phyloP scores from a whole-genome alignment of 2,797 vertebrate genomes.

The Oreonectes daqikongensis region DNA sequence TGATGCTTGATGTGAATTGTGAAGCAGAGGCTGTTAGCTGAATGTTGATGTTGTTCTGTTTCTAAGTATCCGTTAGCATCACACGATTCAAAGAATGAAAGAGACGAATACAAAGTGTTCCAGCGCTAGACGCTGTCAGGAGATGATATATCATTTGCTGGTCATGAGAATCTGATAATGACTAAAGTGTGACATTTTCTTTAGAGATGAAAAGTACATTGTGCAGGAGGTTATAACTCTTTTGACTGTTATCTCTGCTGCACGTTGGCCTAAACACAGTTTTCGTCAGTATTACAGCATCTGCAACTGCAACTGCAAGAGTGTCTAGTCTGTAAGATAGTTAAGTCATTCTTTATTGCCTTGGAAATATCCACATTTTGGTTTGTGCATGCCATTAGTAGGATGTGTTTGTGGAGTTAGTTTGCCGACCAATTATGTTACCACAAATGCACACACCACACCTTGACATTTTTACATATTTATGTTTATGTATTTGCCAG shows the following conservation, averaged over 20 bases:
- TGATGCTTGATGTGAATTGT: neutral
- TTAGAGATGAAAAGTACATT: slow-evolving; percentile 9
- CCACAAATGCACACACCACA: slow-evolving; percentile 44
- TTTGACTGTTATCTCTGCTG: neutral
- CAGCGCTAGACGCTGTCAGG: neutral
- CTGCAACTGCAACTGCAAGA: neutral
- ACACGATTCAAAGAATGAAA: slow-evolving; percentile 21
- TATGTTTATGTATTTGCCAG: neutral
- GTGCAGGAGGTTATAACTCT: neutral
- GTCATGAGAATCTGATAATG: slow-evolving; percentile 24
- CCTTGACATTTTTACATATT: slow-evolving; percentile 31
- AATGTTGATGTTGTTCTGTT: slow-evolving; percentile 6
- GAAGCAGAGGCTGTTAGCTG: neutral
- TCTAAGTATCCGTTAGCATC: neutral
- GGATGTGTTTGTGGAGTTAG: slow-evolving; percentile 26
- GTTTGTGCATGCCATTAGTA: neutral
- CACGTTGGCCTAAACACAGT: neutral
- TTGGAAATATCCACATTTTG: neutral
- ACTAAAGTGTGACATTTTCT: slow-evolving; percentile 11
- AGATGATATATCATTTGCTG: slow-evolving; percentile 1
- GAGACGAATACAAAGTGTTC: neutral
- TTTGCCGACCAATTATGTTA: slow-evolving; percentile 41
- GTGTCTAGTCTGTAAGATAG: neutral
- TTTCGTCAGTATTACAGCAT: neutral
- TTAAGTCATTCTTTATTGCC: neutral